These are phyloP conservation scores for Tonatia bakeri DNA, from an alignment of 2,113 vertebrate species.

Conservation along the genomic window DNA sequence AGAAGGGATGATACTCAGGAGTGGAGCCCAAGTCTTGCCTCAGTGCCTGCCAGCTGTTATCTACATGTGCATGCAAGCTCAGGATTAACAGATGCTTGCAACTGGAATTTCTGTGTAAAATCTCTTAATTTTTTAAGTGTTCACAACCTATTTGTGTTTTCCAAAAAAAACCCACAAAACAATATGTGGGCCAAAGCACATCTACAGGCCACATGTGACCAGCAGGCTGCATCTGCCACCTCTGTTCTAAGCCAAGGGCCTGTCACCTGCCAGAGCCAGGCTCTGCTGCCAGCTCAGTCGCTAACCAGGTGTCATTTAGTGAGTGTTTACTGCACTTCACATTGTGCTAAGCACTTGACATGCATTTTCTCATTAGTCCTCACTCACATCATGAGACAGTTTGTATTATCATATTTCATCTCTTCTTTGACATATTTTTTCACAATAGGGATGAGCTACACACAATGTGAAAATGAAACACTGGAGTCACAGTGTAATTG, in stretches of 20 bases:
- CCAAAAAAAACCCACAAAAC: background rate
- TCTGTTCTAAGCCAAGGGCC: background rate
- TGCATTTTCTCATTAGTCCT: background rate
- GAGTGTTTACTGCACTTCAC: background rate
- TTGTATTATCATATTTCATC: background rate
- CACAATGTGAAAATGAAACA: background rate
- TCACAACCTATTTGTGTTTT: background rate
- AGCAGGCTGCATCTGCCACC: background rate
- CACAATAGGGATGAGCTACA: background rate
- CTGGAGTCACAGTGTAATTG: background rate
- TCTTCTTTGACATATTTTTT: background rate
- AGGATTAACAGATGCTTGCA: background rate
- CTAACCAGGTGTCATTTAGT: background rate
- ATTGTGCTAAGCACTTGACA: background rate
- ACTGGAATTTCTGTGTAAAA: background rate
- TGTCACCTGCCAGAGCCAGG: background rate
- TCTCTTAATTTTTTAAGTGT: background rate
- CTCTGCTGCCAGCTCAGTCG: background rate
- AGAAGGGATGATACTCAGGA: background rate
- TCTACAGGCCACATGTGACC: background rate
- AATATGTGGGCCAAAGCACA: background rate
- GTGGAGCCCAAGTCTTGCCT: accelerated
- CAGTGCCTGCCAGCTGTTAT: background rate
- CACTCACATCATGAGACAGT: background rate
- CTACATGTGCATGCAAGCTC: background rate